Conservation (phyloP, 1,140 invertebrate genomes). For the Vollenhovia emeryi region DNA sequence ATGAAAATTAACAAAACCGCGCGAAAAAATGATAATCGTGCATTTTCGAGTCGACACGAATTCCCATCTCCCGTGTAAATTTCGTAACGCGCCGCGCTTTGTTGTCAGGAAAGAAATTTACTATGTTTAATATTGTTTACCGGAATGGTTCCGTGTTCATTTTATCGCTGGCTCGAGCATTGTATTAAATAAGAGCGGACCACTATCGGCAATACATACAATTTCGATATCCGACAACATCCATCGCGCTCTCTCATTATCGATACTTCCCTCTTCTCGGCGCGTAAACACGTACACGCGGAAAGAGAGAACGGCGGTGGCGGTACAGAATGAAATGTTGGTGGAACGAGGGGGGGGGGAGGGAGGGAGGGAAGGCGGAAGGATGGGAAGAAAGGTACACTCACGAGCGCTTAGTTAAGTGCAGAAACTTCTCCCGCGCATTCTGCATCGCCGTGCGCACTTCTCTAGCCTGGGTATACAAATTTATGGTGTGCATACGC, state of each 20-base stretch:
- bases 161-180: not conserved
- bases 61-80: not conserved
- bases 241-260: slow-evolving; percentile 43
- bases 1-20: not conserved
- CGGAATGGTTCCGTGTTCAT: not conserved
- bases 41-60: not conserved
- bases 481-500: slow-evolving; percentile 75
- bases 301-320: slow-evolving; percentile 25
- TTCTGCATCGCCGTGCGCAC: slow-evolving; percentile 63
- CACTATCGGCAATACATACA: not conserved
- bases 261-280: slow-evolving; percentile 10
- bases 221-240: slow-evolving; percentile 26
- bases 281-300: not conserved
- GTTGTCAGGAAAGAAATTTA: not conserved
- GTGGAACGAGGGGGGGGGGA: not conserved
- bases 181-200: slow-evolving; percentile 1
- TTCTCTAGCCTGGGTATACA: slow-evolving; percentile 58
- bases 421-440: slow-evolving; percentile 72
- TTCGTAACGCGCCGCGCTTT: not conserved
- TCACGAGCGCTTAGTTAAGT: slow-evolving; percentile 69
- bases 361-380: not conserved
- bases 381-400: slow-evolving; percentile 43
- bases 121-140: not conserved
- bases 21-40: not conserved
- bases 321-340: not conserved